phyloP scores from a whole-genome alignment of 1,140 invertebrate genomes.

The Papilio polytes region DNA sequence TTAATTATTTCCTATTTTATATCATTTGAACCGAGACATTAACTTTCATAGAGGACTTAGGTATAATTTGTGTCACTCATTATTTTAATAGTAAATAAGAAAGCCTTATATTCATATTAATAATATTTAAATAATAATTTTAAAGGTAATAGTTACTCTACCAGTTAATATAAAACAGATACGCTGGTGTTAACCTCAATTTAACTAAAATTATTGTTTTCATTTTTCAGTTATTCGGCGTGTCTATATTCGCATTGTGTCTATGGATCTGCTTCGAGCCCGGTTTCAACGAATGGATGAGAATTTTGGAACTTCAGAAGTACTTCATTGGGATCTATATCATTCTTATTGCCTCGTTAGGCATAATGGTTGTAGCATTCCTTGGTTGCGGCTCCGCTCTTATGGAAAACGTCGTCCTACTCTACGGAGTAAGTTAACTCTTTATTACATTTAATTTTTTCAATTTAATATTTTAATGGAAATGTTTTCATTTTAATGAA shows the following conservation, averaged over 20 bases:
- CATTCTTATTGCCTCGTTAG: constrained; percentile 87
- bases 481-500: background rate
- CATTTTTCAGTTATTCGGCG: constrained; percentile 88
- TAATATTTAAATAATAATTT: no score
- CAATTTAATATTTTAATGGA: constrained; percentile 19
- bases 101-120: no score
- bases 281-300: constrained; percentile 91
- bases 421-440: constrained; percentile 85
- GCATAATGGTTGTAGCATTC: constrained; percentile 90
- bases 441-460: background rate
- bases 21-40: no score
- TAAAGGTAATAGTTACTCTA: no score
- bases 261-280: constrained; percentile 92
- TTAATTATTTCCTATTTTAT: no score
- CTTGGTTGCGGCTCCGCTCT: constrained; percentile 90
- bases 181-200: no score
- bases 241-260: constrained; percentile 89
- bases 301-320: constrained; percentile 88
- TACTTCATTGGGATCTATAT: constrained; percentile 94
- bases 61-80: no score
- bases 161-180: no score
- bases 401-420: constrained; percentile 86
- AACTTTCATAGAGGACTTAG: no score
- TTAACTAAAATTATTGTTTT: background rate
- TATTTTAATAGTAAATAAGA: no score